A percentile compares a stretch with the other conserved stretches of the same genome.
Conservation (phyloP, 2,797 vertebrate species). For the Amblyraja radiata region DNA sequence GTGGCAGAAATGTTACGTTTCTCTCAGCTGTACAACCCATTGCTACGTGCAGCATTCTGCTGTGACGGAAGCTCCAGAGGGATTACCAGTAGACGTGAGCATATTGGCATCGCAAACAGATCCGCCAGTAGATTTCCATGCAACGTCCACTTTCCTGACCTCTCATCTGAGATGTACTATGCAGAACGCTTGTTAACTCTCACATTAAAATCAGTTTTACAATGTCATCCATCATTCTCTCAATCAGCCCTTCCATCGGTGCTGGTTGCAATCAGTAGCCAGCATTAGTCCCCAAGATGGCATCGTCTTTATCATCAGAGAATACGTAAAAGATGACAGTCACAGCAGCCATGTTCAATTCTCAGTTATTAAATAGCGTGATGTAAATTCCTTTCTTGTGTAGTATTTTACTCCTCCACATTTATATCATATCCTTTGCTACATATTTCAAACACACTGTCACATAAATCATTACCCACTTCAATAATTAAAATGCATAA, state of each 20-base stretch:
- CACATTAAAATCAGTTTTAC: conserved; percentile 4
- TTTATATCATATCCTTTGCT: background rate
- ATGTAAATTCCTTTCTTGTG: background rate
- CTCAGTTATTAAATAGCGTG: background rate
- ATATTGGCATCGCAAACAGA: background rate
- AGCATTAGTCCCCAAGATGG: conserved; percentile 5
- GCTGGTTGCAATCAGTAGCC: background rate
- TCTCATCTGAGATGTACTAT: background rate
- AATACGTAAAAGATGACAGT: background rate
- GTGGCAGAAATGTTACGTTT: background rate
- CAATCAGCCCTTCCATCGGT: background rate
- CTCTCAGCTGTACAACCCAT: background rate
- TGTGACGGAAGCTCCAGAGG: background rate
- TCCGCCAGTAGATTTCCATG: background rate
- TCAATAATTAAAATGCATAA: background rate
- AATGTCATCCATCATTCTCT: conserved; percentile 16
- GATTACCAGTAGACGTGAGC: background rate
- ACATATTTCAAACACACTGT: background rate
- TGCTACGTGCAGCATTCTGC: background rate
- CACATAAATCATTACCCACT: background rate
- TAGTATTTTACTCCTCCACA: background rate
- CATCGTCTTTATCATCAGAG: background rate
- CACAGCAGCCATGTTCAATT: background rate
- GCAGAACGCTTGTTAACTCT: background rate
- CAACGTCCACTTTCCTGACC: background rate